These are phyloP conservation scores for Metellina segmentata DNA, from an alignment of 2,888 invertebrate species.

Conservation along the genomic window DNA sequence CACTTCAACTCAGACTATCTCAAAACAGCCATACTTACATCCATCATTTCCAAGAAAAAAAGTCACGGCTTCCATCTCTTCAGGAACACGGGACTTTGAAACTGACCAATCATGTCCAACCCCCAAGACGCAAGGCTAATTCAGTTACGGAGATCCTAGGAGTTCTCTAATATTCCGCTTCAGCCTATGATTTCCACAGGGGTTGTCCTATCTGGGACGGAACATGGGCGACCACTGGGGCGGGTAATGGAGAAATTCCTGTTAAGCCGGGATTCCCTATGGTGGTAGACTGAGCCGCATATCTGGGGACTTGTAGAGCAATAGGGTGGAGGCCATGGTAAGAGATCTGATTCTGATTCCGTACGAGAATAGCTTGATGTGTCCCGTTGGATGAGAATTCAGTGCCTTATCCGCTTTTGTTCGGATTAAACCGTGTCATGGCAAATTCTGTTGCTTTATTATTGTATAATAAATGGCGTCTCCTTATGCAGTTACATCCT, in stretches of 20 bases:
- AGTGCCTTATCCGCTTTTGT: no score
- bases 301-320: not conserved
- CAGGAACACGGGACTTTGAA: not conserved
- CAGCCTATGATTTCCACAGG: constrained; percentile 45
- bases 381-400: no score
- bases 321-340: not conserved
- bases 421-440: no score
- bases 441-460: no score
- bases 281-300: not conserved
- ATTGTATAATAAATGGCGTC: no score
- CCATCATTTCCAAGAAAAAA: no score
- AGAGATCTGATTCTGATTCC: not conserved
- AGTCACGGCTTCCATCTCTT: no score
- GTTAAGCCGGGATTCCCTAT: not conserved
- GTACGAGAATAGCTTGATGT: not conserved
- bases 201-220: constrained; percentile 19
- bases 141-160: constrained; percentile 34
- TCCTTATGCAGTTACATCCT: no score
- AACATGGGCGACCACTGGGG: not conserved
- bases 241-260: constrained; percentile 6
- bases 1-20: no score
- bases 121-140: constrained; percentile 17
- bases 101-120: constrained; percentile 22
- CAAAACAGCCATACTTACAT: no score
- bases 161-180: constrained; percentile 30